Base-by-base conservation (phyloP, 1,140 invertebrate species). In the Halesus radiatus region DNA sequence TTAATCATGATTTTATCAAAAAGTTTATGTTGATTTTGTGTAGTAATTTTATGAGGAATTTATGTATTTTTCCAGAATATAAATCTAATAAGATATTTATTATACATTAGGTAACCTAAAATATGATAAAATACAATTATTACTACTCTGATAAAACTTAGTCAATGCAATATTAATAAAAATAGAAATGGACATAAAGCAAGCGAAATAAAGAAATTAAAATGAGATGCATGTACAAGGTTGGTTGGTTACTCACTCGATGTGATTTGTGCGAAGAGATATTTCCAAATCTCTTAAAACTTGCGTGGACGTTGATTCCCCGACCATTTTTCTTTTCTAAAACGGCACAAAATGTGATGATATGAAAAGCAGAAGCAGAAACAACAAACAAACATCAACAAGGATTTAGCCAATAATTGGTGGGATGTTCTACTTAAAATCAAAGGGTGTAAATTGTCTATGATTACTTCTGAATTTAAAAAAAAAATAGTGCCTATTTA, bases 271-370 rank as follows among this genome's bases (percentile, higher is more conserved):
- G 84, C 98, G 92, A 76, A 99, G 90, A 10, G 98, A 99, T 86
- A 99, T 99, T 91, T 99, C 98, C 84, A 99, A 91, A 91, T 99
- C 98, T 85, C 98, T 92, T 32, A 99, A 91, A 80, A 99, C 97
- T 92, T 99, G 98, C 23, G 98, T 99, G 22, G 98, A 99, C 62
- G 98, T 99, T 10, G 97, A 97, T 87, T 99, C 97, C 53, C 97
- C 96, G 20, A 99, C 94, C 92, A 98, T 96, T 93, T 99, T 99
- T 87, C 98, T 92, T 93, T 98, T 98, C 96, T 98, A 93, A 74
- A 95, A 95, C 90, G 52, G 18, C 70, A 74, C 70, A 74, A 15
- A 74, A 78, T 60, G 64, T 64, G 68, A 56, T 78, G 80, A 78
- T 45, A 66, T 62, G 58, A 73, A 54, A 56, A 73, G 74, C 72